phyloP scores from a whole-genome alignment of 2,888 invertebrate species.

The Agrochola macilenta region DNA sequence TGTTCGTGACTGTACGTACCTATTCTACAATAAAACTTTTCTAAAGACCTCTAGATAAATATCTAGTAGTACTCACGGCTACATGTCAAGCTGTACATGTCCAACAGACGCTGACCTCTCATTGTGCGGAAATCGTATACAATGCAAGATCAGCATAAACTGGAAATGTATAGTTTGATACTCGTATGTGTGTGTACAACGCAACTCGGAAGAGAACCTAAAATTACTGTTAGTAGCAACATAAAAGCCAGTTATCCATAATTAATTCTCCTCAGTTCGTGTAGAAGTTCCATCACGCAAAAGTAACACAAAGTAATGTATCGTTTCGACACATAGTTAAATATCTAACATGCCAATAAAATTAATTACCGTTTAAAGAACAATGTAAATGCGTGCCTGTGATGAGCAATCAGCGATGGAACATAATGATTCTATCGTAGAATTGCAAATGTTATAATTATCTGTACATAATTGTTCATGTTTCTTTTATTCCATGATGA shows the following conservation, averaged over 20 bases:
- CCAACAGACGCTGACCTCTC: too few species aligned
- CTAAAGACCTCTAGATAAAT: too few species aligned
- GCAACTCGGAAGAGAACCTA: too few species aligned
- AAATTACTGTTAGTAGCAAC: not conserved
- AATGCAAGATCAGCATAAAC: too few species aligned
- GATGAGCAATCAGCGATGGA: constrained; percentile 31
- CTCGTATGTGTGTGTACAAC: too few species aligned
- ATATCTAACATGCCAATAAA: constrained; percentile 37
- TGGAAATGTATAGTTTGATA: too few species aligned
- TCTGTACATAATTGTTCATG: constrained; percentile 14
- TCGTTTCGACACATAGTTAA: constrained; percentile 27
- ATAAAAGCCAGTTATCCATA: not conserved
- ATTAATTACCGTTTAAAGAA: constrained; percentile 32
- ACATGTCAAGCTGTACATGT: too few species aligned
- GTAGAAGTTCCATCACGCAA: constrained; percentile 11
- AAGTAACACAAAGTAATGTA: constrained; percentile 16
- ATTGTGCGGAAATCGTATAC: too few species aligned
- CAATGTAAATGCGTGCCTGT: constrained; percentile 31
- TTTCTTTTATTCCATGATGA: constrained; percentile 29
- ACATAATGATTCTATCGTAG: constrained; percentile 39
- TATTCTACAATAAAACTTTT: too few species aligned
- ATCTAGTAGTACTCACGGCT: too few species aligned
- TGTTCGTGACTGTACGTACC: too few species aligned
- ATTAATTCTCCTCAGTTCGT: not conserved
- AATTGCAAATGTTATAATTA: constrained; percentile 45